Percentiles rank a stretch among this genome's conserved stretches.
Evolutionary conservation across 1,140 invertebrate species (phyloP).

Genomic region (Sminthurides bifidus): DNA sequence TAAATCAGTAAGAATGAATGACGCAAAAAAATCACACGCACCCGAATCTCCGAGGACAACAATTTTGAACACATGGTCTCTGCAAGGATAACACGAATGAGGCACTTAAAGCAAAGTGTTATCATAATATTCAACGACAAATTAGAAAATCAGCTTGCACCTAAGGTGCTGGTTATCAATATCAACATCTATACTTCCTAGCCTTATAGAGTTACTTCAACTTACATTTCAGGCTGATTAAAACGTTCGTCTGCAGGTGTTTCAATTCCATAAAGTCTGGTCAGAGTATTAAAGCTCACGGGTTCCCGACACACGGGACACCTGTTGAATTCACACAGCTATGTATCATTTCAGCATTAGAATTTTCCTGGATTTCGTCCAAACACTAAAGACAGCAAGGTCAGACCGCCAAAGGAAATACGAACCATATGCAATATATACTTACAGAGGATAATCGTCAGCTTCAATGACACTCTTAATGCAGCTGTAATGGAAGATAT

Average conservation of each 20-base stretch:
- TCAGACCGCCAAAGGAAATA: background rate
- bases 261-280: constrained; percentile 3
- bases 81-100: background rate
- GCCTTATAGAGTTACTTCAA: too few relatives aligned
- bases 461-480: constrained; percentile 14
- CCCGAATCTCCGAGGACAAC: constrained; percentile 28
- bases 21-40: too few relatives aligned
- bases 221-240: too few relatives aligned
- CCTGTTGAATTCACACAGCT: background rate
- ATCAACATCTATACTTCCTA: too few relatives aligned
- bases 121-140: too few relatives aligned
- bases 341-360: too few relatives aligned
- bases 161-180: background rate
- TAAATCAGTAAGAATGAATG: too few relatives aligned
- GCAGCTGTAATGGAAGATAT: constrained; percentile 21
- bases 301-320: constrained; percentile 6
- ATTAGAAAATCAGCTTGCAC: too few relatives aligned
- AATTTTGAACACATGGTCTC: constrained; percentile 29
- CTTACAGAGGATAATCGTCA: background rate
- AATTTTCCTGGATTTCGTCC: too few relatives aligned
- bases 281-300: background rate
- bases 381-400: too few relatives aligned
- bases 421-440: background rate
- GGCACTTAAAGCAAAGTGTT: too few relatives aligned
- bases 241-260: background rate